Conservation (phyloP, 2,888 invertebrate species). For the Hemistola chrysoprasaria region DNA sequence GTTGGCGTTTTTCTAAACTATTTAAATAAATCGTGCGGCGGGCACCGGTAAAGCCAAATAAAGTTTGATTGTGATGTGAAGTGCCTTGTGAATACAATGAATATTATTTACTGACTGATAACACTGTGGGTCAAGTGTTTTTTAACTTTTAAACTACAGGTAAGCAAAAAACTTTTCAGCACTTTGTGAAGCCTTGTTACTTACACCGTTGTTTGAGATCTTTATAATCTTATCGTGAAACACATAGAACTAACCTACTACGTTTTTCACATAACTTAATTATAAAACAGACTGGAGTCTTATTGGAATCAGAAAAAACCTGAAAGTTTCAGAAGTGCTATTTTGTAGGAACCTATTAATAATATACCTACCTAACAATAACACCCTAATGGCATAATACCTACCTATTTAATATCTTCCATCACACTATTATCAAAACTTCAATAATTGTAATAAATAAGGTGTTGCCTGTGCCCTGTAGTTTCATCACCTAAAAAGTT, state of each 20-base stretch:
- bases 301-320: conserved; percentile 23
- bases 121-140: conserved; percentile 38
- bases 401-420: no score
- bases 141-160: conserved; percentile 42
- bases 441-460: no score
- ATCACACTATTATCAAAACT: no score
- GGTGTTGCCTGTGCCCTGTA: no score
- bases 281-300: conserved; percentile 11
- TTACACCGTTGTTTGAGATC: conserved; percentile 52
- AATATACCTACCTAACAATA: no score
- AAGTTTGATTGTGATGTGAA: conserved; percentile 58
- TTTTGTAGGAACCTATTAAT: no score
- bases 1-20: conserved; percentile 43
- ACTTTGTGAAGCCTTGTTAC: conserved; percentile 29
- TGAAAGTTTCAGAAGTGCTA: no score
- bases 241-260: conserved; percentile 1
- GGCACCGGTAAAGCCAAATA: conserved; percentile 24
- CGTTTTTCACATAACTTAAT: conserved; percentile 3
- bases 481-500: no score
- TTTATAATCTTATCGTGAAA: conserved; percentile 49
- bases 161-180: conserved; percentile 41
- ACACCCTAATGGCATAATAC: no score
- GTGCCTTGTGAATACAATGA: conserved; percentile 69
- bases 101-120: conserved; percentile 50
- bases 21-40: conserved; percentile 36